phyloP scores from a whole-genome alignment of 1,140 invertebrate genomes.

The Orius insidiosus region DNA sequence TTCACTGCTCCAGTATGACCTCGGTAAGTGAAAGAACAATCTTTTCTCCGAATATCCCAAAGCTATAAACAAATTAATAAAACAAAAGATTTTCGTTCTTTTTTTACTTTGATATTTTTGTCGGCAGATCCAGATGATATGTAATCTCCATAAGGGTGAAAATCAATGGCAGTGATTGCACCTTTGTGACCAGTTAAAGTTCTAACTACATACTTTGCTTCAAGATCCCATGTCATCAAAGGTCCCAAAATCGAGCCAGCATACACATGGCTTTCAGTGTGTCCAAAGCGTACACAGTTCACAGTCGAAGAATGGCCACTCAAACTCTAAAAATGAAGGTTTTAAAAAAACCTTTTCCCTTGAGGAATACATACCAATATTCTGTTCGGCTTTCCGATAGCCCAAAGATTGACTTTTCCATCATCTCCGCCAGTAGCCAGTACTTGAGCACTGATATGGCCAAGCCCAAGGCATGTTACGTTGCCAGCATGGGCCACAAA shows the following conservation, averaged over 20 bases:
- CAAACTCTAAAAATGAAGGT: constrained; percentile 47
- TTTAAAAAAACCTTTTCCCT: not conserved
- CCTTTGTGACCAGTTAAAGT: constrained; percentile 87
- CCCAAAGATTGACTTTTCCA: constrained; percentile 95
- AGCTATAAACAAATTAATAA: constrained; percentile 26
- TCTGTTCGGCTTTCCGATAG: constrained; percentile 84
- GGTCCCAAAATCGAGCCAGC: constrained; percentile 85
- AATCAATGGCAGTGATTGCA: constrained; percentile 79
- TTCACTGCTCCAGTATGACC: constrained; percentile 78
- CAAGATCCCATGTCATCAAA: constrained; percentile 92
- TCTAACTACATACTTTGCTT: constrained; percentile 76
- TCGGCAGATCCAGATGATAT: constrained; percentile 85
- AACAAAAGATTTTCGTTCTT: not conserved
- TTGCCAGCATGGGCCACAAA: constrained; percentile 75
- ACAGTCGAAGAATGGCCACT: constrained; percentile 83
- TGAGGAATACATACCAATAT: constrained; percentile 59
- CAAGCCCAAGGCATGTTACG: constrained; percentile 79
- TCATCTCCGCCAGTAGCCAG: constrained; percentile 93
- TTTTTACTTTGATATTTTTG: constrained; percentile 56
- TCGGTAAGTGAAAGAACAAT: constrained; percentile 79
- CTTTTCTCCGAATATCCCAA: constrained; percentile 58
- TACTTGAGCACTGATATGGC: constrained; percentile 78
- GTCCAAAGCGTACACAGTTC: constrained; percentile 86
- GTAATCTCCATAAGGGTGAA: constrained; percentile 92
- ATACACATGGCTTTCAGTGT: constrained; percentile 86